Evolutionary conservation across 2,888 invertebrate genomes (phyloP), one percentile per base, ranked within the genome.

Genomic region (Agapostemon virescens): DNA sequence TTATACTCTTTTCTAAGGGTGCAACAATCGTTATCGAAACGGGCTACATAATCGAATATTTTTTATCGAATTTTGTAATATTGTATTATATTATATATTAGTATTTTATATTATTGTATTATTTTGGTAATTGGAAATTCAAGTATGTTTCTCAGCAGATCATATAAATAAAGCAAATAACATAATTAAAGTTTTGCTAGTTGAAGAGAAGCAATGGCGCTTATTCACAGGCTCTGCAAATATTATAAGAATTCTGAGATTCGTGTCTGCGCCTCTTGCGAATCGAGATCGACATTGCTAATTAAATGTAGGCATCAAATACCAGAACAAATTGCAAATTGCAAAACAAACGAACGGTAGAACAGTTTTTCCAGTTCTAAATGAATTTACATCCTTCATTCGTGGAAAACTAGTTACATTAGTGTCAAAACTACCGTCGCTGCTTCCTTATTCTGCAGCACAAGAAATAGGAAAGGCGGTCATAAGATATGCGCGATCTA

Each of bases 401-500:
- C 3, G n/a, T 26, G 15, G 23, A 4, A 15, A 76, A 77, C 55
- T n/a, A 33, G 58, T 66, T 70, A n/a, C 20, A 30, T 30, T 33
- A 26, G 23, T 1, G 20, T 42, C n/a, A 33, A 49, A 58, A 49
- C 74, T 40, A 0, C 13, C 20, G 13, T 7, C 20, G 45, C 66
- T 49, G 1, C 40, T 49, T 33, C 26, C 67, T 30, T 71, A 66
- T 79, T 79, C 67, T 36, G 15, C 20, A 55, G 30, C 11, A 55
- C 52, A 17, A 64, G 66, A 69, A 55, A 26, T n/a, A 40, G 17
- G 72, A 79, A 79, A 79, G 11, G 67, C 71, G 71, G 79, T 42
- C 71, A 61, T 61, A 40, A 71, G 67, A 79, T 79, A 67, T 42
- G 17, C 36, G 26, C 13, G 7, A 64, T 68, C 63, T 13, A 55